Base-by-base conservation (phyloP, 92 coral and sea anemone species). In the Porites divaricata region DNA sequence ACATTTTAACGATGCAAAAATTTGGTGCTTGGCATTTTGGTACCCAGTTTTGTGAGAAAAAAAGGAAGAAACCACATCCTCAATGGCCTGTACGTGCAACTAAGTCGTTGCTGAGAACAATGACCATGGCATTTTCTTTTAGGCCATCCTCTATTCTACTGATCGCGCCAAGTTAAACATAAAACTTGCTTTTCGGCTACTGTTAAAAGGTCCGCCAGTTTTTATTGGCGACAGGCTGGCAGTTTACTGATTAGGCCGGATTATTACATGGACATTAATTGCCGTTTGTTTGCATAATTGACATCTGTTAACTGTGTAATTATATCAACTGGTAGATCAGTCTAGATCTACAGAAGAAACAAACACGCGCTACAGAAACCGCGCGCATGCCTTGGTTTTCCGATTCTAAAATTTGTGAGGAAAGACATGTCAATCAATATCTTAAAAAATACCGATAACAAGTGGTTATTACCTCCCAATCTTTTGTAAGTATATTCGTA, bases 201-300 rank as follows among this genome's bases (percentile, higher is more conserved):
- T 28, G 24, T 63, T 53, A 8, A 82, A 63, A 66, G 67, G n/a
- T 24, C 78, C 86, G 71, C 86, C 49, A 53, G 67, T 69, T 72
- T 61, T 62, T 15, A 59, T 52, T 16, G 86, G 72, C 78, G 86
- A 82, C 79, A 26, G 86, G 63, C 13, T 14, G 86, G 73, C 79
- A 72, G 72, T 70, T 82, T 48, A 72, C 63, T 49, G 51, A 82
- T 62, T 50, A 82, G 86, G 59, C 62, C 79, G 62, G 62, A 82
- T 72, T 59, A 72, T 82, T 82, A 82, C 72, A 73, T 81, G 78
- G 64, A 78, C 63, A 72, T 72, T 72, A 82, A 82, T 82, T 82
- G 72, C 59, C 73, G 86, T 63, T 82, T 82, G 79, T 82, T 82
- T 72, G 79, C 62, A 24, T 82, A 72, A 82, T 72, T 82, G 72